These are phyloP conservation scores for Cecidostiba fungosa DNA, from an alignment of 2,888 invertebrate species.

Conservation along the genomic window DNA sequence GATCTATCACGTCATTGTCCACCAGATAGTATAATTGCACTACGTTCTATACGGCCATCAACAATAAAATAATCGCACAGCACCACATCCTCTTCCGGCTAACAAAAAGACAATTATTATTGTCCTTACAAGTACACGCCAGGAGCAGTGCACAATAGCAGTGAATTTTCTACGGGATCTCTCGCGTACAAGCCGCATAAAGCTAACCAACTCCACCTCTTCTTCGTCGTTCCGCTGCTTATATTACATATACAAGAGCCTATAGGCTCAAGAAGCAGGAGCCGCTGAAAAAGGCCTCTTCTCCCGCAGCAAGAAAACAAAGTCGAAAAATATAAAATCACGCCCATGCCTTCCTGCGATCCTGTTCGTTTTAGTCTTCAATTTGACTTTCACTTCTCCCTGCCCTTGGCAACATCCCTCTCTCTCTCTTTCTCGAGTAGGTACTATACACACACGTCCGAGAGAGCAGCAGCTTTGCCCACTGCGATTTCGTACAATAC, in stretches of 20 bases:
- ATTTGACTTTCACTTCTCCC: slow-evolving; percentile 72
- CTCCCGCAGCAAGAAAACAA: slow-evolving; percentile 31
- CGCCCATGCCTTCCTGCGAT: slow-evolving; percentile 65
- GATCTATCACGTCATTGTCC: too few relatives aligned
- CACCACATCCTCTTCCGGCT: neutral
- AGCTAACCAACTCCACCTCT: neutral
- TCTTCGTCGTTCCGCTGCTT: neutral
- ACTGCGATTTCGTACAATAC: slow-evolving; percentile 1
- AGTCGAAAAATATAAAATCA: slow-evolving; percentile 54
- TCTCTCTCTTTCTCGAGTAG: neutral
- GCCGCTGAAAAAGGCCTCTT: slow-evolving; percentile 10
- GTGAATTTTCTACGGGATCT: neutral
- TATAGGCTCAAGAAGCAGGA: neutral
- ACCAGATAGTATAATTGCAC: too few relatives aligned
- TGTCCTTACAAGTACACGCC: neutral
- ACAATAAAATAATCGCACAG: neutral
- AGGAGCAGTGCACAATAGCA: neutral
- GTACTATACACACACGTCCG: neutral
- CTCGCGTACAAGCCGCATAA: neutral
- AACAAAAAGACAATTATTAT: neutral
- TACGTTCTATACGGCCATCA: too few relatives aligned
- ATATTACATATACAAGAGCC: neutral
- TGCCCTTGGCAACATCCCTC: slow-evolving; percentile 66
- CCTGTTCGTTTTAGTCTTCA: slow-evolving; percentile 71
- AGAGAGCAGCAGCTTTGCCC: neutral